Evolutionary conservation across 2,888 invertebrate genomes (phyloP), one percentile per base, ranked within the genome.

Genomic region (Xestia rhomboidea): DNA sequence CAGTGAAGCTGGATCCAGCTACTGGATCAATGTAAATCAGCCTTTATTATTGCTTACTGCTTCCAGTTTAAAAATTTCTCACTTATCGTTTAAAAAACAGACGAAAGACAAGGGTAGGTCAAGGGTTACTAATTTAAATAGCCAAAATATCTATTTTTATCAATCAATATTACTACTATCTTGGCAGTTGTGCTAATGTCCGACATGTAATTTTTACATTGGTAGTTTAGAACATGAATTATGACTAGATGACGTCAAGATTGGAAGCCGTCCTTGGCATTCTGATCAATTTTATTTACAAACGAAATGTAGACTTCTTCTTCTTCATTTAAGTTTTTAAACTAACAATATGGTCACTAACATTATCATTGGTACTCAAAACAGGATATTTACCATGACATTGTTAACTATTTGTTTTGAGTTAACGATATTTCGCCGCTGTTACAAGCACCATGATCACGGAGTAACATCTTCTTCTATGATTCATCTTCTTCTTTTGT

Each of bases 131-230:
- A 63, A 54, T 54, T 38, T 49, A 27, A 44, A 51, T 30, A 57
- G 49, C 27, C 18, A 34, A 13, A 34, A 62, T n/a, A 10, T 67
- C 6, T 51, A 51, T 68, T 63, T 51, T 30, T n/a, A 54, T 24
- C 24, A 18, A 72, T 80, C 21, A 63, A 75, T 54, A 70, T 77
- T 71, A 63, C 49, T 18, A 76, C 46, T 79, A 76, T 83, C 75
- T 87, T 83, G 79, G 78, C 80, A 80, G 76, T 83, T 77, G 67
- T 67, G 72, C 54, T 80, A 75, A 79, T 84, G 83, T 82, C 76
- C 72, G 66, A 73, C 76, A 63, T 73, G 66, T 76, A 72, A 68
- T 84, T 88, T 77, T 81, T 77, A 74, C 66, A 77, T 73, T 68
- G 76, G 76, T 71, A 68, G 73, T 83, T 85, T 76, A 30, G 66